These are phyloP conservation scores for Hemitrygon akajei DNA, from an alignment of 2,797 vertebrate genomes.

Conservation along the genomic window DNA sequence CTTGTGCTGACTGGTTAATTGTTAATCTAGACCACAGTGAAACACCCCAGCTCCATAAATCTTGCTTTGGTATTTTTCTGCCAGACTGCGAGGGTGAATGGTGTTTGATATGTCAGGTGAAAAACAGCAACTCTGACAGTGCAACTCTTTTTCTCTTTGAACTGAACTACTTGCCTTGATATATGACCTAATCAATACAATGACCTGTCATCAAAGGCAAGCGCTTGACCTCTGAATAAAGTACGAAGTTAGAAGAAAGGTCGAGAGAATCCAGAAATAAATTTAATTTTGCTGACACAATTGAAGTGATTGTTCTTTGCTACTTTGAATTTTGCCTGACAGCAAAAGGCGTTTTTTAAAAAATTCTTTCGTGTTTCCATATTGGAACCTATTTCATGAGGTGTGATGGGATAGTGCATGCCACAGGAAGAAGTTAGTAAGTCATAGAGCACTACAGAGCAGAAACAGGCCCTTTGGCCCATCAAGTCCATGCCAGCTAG, in stretches of 20 bases:
- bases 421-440: too few relatives aligned
- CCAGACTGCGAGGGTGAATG: too few relatives aligned
- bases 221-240: neutral
- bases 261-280: neutral
- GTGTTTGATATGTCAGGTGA: too few relatives aligned
- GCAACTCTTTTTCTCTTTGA: neutral
- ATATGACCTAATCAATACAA: neutral
- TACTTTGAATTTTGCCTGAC: neutral
- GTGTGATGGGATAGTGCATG: neutral
- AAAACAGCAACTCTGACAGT: too few relatives aligned
- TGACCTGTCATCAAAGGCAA: neutral
- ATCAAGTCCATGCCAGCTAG: too few relatives aligned
- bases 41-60: neutral
- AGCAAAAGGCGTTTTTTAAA: neutral
- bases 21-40: neutral
- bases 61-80: too few relatives aligned
- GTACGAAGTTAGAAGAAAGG: neutral
- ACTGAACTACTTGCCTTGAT: neutral
- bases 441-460: too few relatives aligned
- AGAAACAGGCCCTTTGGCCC: too few relatives aligned
- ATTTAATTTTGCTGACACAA: neutral
- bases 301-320: neutral
- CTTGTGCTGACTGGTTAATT: neutral
- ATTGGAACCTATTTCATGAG: neutral
- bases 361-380: neutral